Percentiles rank a stretch among this genome's conserved stretches.
These are phyloP conservation scores for Bovichtus variegatus DNA, from an alignment of 2,797 vertebrate species.

Conservation along the genomic window DNA sequence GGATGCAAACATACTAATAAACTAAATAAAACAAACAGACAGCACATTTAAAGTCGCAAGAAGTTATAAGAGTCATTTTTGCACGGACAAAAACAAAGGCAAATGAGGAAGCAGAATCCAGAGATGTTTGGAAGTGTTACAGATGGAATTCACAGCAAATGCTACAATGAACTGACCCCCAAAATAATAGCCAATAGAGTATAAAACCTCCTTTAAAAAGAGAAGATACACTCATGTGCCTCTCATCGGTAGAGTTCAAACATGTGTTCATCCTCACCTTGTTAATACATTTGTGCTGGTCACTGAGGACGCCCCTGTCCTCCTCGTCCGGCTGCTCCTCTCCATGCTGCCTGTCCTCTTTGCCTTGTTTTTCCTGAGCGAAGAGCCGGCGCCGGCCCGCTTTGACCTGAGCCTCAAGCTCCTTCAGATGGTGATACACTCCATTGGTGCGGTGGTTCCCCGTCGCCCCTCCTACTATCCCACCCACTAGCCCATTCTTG, in stretches of 20 bases:
- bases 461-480: slow-evolving; percentile 71
- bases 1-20: neutral
- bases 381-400: slow-evolving; percentile 96
- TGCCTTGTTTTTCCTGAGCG: slow-evolving; percentile 97
- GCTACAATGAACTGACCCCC: neutral
- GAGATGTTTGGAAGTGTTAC: neutral
- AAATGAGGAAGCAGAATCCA: slow-evolving; percentile 13
- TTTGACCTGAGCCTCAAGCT: slow-evolving; percentile 92
- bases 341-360: slow-evolving; percentile 88
- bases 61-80: too few species aligned
- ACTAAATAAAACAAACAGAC: neutral
- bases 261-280: slow-evolving; percentile 86
- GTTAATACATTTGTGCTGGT: slow-evolving; percentile 99
- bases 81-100: neutral
- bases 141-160: neutral
- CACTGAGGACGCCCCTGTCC: slow-evolving; percentile 90
- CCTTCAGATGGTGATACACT: slow-evolving; percentile 92
- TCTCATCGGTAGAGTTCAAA: slow-evolving; percentile 29
- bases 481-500: slow-evolving; percentile 91
- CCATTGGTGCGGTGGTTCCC: slow-evolving; percentile 87
- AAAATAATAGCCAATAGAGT: slow-evolving; percentile 6
- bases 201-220: neutral
- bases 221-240: slow-evolving; percentile 2
- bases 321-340: slow-evolving; percentile 84
- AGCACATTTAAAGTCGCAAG: too few species aligned